phyloP scores from a whole-genome alignment of 2,888 invertebrate genomes.

The Apotomis turbidana region DNA sequence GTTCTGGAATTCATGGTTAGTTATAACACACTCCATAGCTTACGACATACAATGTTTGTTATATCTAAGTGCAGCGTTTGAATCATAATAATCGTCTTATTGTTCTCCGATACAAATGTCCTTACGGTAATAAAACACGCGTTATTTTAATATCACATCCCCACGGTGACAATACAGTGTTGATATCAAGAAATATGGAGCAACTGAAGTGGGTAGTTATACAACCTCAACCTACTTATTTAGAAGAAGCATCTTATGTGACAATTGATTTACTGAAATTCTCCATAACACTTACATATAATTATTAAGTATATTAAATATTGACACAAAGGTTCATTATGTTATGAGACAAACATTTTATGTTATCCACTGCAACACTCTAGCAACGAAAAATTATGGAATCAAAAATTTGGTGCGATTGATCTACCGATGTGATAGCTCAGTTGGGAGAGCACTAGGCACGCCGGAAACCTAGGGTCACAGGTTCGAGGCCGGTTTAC shows the following conservation, averaged over 20 bases:
- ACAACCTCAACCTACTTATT: neutral
- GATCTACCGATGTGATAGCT: no score
- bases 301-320: neutral
- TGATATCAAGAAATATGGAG: conserved; percentile 25
- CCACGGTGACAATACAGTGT: conserved; percentile 36
- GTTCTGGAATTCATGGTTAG: conserved; percentile 6
- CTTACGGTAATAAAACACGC: conserved; percentile 52
- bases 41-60: conserved; percentile 32
- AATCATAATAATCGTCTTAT: conserved; percentile 61
- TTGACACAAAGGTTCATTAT: no score
- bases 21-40: conserved; percentile 12
- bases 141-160: conserved; percentile 41
- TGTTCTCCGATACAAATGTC: conserved; percentile 55
- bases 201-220: conserved; percentile 8
- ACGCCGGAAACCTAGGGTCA: no score
- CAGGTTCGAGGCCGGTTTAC: no score
- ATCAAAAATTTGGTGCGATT: no score
- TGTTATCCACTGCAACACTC: no score
- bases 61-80: conserved; percentile 46
- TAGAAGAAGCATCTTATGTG: neutral
- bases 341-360: no score
- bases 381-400: no score
- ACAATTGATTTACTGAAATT: no score
- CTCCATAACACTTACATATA: no score
- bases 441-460: no score